Percentiles rank a stretch among this genome's conserved stretches.
Evolutionary conservation across 2,888 invertebrate genomes (phyloP).

Genomic region (Eupithecia abbreviata): DNA sequence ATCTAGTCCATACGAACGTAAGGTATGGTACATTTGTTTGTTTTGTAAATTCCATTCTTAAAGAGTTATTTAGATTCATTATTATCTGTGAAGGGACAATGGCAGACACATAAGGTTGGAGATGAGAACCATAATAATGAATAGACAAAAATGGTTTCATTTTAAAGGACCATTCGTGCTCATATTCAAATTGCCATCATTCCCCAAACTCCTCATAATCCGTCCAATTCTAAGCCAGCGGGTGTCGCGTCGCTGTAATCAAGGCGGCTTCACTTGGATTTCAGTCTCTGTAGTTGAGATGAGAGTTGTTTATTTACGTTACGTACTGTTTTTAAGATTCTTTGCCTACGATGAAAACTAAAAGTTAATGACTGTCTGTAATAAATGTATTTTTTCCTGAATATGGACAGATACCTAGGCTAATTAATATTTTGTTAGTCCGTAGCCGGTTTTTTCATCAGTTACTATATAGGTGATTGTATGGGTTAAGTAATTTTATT

Average conservation of each 20-base stretch:
- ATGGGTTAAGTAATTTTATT: neutral
- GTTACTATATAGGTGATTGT: neutral
- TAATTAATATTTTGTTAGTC: neutral
- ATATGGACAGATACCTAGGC: neutral
- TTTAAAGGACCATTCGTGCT: conserved; percentile 73
- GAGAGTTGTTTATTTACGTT: conserved; percentile 26
- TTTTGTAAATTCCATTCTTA: neutral
- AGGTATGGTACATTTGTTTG: neutral
- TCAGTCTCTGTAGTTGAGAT: conserved; percentile 64
- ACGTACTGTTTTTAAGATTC: neutral
- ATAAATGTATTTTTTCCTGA: neutral
- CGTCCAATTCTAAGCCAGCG: conserved; percentile 79
- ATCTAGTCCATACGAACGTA: too few species aligned
- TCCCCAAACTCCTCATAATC: conserved; percentile 83
- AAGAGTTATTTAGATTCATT: neutral
- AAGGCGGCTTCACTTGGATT: conserved; percentile 80
- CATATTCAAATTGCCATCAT: conserved; percentile 82
- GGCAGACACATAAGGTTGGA: neutral
- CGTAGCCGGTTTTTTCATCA: neutral
- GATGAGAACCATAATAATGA: conserved; percentile 29
- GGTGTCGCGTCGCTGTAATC: conserved; percentile 76
- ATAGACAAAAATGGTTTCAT: conserved; percentile 64
- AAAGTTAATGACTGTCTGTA: neutral
- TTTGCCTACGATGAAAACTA: neutral
- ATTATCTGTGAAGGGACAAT: neutral